Base-by-base conservation (phyloP, 2,797 vertebrate species). In the Pyrocephalus nanus region DNA sequence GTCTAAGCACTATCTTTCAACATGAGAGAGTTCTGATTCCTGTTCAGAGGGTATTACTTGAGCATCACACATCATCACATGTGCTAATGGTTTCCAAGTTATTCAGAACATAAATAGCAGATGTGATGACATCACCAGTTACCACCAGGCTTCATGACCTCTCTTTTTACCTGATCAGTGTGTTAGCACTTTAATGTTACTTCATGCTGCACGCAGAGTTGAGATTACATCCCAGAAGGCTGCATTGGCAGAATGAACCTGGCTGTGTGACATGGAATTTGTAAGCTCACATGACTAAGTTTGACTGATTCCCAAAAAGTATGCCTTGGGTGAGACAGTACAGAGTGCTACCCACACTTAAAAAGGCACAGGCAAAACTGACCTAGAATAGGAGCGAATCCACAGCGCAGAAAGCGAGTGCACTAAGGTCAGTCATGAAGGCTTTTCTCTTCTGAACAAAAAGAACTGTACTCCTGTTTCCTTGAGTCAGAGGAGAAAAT, bases 241-340 rank as follows among this genome's bases (percentile, higher is more conserved):
- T 65, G 9, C 19, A 57, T 16, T 45, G 43, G 55, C 78, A 82
- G 75, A 81, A 75, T 17, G 16, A n/a, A 57, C 12, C 32, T 38
- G 34, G 6, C 32, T 67, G 7, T 22, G 21, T 58, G 58, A 78
- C 19, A 75, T 13, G 62, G 26, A n/a, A 40, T 36, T 86, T 77
- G 22, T 40, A 61, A 61, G 2, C 29, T 82, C 18, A 60, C 2
- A 3, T 0, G 0, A 43, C 38, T 42, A 81, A 69, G 20, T 10
- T 61, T 65, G 38, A 84, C 30, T 11, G 40, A 54, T 20, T 48
- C 86, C 36, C 40, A 54, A 71, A 77, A 81, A 72, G 19, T 11
- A 4, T 26, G 22, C 17, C 57, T 61, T 18, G 25, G 43, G 30
- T 34, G 38, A 17, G 42, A 77, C 36, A 67, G n/a, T 12, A 48